Percentiles rank a stretch among this genome's conserved stretches.
phyloP scores from a whole-genome alignment of 2,888 invertebrate genomes.

The Chymomyza fuscimana region DNA sequence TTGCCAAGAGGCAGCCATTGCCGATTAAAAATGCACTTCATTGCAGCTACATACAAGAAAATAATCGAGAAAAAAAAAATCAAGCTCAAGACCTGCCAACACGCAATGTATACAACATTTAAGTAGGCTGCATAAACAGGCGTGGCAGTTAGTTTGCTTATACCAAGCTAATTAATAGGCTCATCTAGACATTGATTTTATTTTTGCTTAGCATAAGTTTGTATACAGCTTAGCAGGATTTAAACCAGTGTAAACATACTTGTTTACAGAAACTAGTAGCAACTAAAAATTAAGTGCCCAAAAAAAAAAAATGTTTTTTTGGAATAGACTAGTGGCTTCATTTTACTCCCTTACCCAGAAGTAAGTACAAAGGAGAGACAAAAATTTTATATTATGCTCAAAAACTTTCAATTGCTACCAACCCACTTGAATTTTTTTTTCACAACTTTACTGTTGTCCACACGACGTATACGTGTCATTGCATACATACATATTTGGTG shows the following conservation, averaged over 20 bases:
- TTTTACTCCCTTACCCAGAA: too few species aligned
- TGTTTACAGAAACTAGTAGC: too few species aligned
- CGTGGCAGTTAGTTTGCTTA: constrained; percentile 51
- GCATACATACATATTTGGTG: constrained; percentile 57
- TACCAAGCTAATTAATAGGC: constrained; percentile 62
- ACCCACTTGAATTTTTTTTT: too few species aligned
- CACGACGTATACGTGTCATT: constrained; percentile 7
- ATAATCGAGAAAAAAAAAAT: constrained; percentile 10
- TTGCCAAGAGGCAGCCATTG: constrained; percentile 72
- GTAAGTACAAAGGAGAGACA: too few species aligned
- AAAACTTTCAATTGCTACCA: too few species aligned
- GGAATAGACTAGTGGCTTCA: too few species aligned
- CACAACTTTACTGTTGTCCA: not conserved
- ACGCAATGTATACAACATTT: constrained; percentile 67
- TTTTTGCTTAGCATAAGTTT: not conserved
- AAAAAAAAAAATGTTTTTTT: too few species aligned
- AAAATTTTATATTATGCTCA: too few species aligned
- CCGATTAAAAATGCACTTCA: constrained; percentile 73
- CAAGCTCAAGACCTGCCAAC: constrained; percentile 21
- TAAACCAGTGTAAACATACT: too few species aligned
- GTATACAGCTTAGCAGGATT: too few species aligned
- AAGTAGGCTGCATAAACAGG: constrained; percentile 24
- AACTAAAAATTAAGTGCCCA: too few species aligned
- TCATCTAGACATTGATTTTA: constrained; percentile 9
- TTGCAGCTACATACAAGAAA: constrained; percentile 40